Percentiles rank a stretch among this genome's conserved stretches.
Evolutionary conservation across 1,140 invertebrate genomes (phyloP).

Genomic region (Venturia canescens): DNA sequence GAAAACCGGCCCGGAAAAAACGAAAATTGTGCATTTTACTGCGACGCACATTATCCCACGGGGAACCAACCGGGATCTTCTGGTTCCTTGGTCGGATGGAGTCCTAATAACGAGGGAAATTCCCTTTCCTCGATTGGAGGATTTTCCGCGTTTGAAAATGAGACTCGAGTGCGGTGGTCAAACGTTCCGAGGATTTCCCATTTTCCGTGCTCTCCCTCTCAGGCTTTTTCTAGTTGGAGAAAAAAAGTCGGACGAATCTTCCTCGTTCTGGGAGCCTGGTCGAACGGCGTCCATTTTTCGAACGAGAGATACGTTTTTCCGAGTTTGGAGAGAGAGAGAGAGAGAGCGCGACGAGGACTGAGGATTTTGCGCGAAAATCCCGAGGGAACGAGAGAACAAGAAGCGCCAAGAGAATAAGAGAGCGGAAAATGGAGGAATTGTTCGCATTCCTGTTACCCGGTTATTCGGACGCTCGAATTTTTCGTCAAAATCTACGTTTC

Average conservation of each 20-base stretch:
- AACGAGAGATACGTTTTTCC: constrained; percentile 61
- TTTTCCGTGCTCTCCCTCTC: too few relatives aligned
- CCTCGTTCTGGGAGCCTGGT: constrained; percentile 63
- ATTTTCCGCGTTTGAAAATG: constrained; percentile 63
- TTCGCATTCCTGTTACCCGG: constrained; percentile 58
- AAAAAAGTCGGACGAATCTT: constrained; percentile 50
- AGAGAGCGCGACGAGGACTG: background rate
- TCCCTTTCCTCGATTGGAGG: constrained; percentile 59
- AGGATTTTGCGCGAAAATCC: constrained; percentile 56
- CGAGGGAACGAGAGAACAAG: background rate
- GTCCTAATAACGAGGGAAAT: constrained; percentile 70
- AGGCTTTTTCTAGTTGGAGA: background rate
- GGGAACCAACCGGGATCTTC: constrained; percentile 46
- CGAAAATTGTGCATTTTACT: background rate
- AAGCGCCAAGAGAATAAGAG: background rate
- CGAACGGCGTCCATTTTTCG: constrained; percentile 51
- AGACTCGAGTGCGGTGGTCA: background rate
- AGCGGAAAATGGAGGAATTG: constrained; percentile 34
- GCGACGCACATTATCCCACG: constrained; percentile 11
- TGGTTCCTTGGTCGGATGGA: constrained; percentile 59
- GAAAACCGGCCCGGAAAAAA: too few relatives aligned
- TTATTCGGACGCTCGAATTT: constrained; percentile 63
- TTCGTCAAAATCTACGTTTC: constrained; percentile 66
- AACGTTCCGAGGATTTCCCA: background rate
- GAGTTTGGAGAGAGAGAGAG: constrained; percentile 40